A percentile compares a stretch with the other conserved stretches of the same genome.
Evolutionary conservation across 2,888 invertebrate species (phyloP).

Genomic region (Sesia bembeciformis): DNA sequence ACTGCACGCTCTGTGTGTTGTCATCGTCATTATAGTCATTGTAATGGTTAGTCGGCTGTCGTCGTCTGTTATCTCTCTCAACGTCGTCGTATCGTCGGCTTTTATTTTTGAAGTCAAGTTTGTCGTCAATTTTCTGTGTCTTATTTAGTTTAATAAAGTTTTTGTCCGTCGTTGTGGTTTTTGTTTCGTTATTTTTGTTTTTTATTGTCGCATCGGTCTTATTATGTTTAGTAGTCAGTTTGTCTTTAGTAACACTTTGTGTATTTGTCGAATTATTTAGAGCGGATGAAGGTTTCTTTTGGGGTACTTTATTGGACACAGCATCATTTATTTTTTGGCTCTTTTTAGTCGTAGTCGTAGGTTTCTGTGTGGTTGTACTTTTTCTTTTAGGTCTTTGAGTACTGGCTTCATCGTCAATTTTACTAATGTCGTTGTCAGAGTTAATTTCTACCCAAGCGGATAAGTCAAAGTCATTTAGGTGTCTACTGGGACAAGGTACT

Average conservation of each 20-base stretch:
- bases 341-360: slow-evolving; percentile 32
- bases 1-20: slow-evolving; percentile 52
- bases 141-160: slow-evolving; percentile 21
- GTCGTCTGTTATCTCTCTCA: slow-evolving; percentile 25
- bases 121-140: slow-evolving; percentile 68
- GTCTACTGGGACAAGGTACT: slow-evolving; percentile 69
- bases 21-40: slow-evolving; percentile 44
- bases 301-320: slow-evolving; percentile 16
- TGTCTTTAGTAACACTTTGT: slow-evolving; percentile 20
- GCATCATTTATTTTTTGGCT: slow-evolving; percentile 13
- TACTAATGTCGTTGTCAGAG: slow-evolving; percentile 48
- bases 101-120: slow-evolving; percentile 74
- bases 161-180: slow-evolving; percentile 19
- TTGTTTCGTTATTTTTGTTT: slow-evolving; percentile 19
- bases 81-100: slow-evolving; percentile 48
- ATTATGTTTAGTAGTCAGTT: slow-evolving; percentile 24
- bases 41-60: slow-evolving; percentile 28
- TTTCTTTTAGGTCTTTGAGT: slow-evolving; percentile 11
- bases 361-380: slow-evolving; percentile 24
- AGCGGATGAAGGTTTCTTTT: slow-evolving; percentile 23
- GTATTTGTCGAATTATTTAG: slow-evolving; percentile 18
- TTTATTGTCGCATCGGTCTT: slow-evolving; percentile 20
- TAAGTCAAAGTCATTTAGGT: slow-evolving; percentile 75
- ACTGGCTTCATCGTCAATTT: slow-evolving; percentile 30
- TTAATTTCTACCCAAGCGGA: slow-evolving; percentile 76